A percentile compares a stretch with the other conserved stretches of the same genome.
phyloP scores from a whole-genome alignment of 2,797 vertebrate species.

The Trachurus trachurus region DNA sequence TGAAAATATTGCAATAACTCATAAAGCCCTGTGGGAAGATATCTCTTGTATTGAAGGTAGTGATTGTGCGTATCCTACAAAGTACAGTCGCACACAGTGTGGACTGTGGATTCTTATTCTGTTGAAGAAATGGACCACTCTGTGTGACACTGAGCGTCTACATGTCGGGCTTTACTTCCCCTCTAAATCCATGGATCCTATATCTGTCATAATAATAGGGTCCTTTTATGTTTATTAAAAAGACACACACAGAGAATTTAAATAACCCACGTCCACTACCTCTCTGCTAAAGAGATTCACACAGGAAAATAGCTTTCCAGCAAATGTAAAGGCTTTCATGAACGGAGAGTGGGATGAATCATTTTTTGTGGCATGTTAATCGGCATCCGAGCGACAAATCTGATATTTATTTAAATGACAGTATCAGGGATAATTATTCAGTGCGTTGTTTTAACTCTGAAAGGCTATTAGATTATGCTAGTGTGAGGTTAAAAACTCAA shows the following conservation, averaged over 20 bases:
- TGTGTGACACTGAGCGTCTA: neutral
- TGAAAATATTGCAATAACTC: neutral
- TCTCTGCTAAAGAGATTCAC: neutral
- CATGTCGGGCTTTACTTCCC: neutral
- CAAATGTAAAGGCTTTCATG: slow-evolving; percentile 16
- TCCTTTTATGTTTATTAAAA: neutral
- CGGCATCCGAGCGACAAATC: neutral
- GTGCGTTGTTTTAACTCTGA: neutral
- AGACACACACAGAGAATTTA: slow-evolving; percentile 8
- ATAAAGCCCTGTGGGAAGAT: too few relatives aligned
- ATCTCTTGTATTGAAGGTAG: too few relatives aligned
- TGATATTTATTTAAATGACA: slow-evolving; percentile 25
- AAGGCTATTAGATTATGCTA: neutral
- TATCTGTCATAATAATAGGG: neutral
- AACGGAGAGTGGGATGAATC: slow-evolving; percentile 15
- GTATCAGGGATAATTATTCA: slow-evolving; percentile 25
- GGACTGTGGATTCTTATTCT: neutral
- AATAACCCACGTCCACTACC: neutral
- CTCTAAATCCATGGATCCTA: neutral
- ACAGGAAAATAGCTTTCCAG: neutral
- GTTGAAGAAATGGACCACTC: neutral
- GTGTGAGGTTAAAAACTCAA: slow-evolving; percentile 10
- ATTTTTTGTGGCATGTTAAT: slow-evolving; percentile 9
- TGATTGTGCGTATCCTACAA: too few relatives aligned
- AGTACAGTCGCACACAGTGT: too few relatives aligned